Evolutionary conservation across 2,888 invertebrate species (phyloP).

Genomic region (Leptinotarsa haldemani): DNA sequence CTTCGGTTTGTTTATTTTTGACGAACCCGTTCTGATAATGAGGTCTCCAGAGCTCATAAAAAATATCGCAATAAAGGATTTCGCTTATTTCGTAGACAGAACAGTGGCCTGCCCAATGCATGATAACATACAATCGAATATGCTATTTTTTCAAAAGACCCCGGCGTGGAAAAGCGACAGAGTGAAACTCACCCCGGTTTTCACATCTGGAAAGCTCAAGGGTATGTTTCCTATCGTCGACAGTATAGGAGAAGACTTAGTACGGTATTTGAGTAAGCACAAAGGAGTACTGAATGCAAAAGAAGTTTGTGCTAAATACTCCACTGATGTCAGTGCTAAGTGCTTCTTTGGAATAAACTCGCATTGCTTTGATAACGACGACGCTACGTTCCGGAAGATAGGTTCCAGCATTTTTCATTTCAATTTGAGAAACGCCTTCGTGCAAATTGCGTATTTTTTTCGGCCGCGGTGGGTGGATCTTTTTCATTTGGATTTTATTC

Average conservation of each 20-base stretch:
- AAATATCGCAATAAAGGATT: slow-evolving; percentile 66
- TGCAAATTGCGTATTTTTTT: slow-evolving; percentile 53
- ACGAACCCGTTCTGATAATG: slow-evolving; percentile 66
- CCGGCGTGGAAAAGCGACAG: slow-evolving; percentile 69
- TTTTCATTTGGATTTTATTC: slow-evolving; percentile 54
- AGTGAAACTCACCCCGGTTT: slow-evolving; percentile 68
- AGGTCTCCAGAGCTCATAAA: slow-evolving; percentile 67
- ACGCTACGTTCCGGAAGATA: slow-evolving; percentile 61
- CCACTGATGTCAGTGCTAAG: slow-evolving; percentile 65
- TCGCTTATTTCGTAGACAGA: slow-evolving; percentile 66
- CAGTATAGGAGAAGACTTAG: slow-evolving; percentile 6
- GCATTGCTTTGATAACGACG: slow-evolving; percentile 59
- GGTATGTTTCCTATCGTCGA: slow-evolving; percentile 67
- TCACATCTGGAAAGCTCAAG: slow-evolving; percentile 70
- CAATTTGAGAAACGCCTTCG: slow-evolving; percentile 50
- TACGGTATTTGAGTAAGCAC: slow-evolving; percentile 17
- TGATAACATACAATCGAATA: slow-evolving; percentile 63
- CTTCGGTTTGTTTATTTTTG: slow-evolving; percentile 68
- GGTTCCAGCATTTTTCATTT: slow-evolving; percentile 59
- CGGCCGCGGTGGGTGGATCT: slow-evolving; percentile 49
- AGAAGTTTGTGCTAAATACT: slow-evolving; percentile 61
- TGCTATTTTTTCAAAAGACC: slow-evolving; percentile 65
- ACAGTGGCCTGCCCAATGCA: slow-evolving; percentile 63
- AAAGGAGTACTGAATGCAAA: slow-evolving; percentile 53
- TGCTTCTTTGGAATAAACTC: slow-evolving; percentile 66